Evolutionary conservation across 1,140 invertebrate species (phyloP).

Genomic region (Dufourea novaeangliae): DNA sequence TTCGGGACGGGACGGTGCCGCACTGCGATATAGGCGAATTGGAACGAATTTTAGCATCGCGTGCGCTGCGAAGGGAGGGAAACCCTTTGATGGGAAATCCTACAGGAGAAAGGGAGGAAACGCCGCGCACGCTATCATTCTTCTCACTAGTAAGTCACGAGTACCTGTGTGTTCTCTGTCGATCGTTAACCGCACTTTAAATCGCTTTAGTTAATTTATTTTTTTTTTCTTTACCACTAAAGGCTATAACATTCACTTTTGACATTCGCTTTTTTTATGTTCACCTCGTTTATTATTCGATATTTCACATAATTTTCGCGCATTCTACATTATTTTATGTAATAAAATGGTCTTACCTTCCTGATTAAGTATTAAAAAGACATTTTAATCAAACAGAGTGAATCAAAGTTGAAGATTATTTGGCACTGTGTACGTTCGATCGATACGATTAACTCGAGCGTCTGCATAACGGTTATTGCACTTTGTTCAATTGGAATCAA

Average conservation of each 20-base stretch:
- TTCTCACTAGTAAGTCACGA: constrained; percentile 16
- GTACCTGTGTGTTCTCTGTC: background rate
- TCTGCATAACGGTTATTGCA: constrained; percentile 49
- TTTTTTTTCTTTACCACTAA: too few species aligned
- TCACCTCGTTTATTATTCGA: too few species aligned
- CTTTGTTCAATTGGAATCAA: constrained; percentile 41
- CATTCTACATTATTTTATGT: too few species aligned
- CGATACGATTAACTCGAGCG: constrained; percentile 40
- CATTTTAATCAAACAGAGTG: too few species aligned
- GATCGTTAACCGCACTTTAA: too few species aligned
- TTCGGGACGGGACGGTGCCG: constrained; percentile 45
- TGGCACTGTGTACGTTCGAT: constrained; percentile 14
- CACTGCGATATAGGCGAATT: constrained; percentile 47
- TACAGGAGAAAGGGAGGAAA: constrained; percentile 25
- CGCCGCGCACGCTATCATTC: constrained; percentile 33
- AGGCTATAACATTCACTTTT: too few species aligned
- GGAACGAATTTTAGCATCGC: constrained; percentile 48
- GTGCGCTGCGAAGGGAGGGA: constrained; percentile 43
- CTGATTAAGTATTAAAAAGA: too few species aligned
- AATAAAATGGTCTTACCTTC: too few species aligned
- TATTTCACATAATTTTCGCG: too few species aligned
- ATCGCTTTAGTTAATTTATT: constrained; percentile 31
- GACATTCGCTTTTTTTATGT: too few species aligned
- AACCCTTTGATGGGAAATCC: constrained; percentile 42
- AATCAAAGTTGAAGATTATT: constrained; percentile 25